Evolutionary conservation across 2,797 vertebrate genomes (phyloP), one percentile per base, ranked within the genome.

Genomic region (Rhinichthys osculus): DNA sequence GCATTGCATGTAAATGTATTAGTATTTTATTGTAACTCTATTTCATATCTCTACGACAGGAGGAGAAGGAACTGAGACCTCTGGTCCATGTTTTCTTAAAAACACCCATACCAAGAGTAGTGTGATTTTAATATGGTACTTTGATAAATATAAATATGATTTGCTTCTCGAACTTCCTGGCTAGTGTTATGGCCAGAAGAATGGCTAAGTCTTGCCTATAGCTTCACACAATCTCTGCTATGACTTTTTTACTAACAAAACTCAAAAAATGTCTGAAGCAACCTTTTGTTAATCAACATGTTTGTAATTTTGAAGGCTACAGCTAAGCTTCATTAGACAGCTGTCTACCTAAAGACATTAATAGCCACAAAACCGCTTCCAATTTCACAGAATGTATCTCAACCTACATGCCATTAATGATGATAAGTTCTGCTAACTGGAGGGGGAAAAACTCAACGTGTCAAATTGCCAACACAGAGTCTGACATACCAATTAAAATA

Each of bases 311-410:
- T 50, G 17, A 44, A 80, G 17, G 62, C 27, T 50, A 50, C 27
- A 33, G 33, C 19, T 81, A 54, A 54, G 33, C 30, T 70, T 14
- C 33, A 13, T 81, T 81, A 81, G 27, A 38, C 44, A 54, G 7
- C 33, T 70, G 64, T 81, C 47, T 52, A 81, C 7, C 42, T 23
- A 33, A 66, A 47, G 38, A 64, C 77, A 79, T 30, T 64, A 21
- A 64, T 44, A 79, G 77, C n/a, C 27, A 64, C 77, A 64, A 10
- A 79, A 64, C 17, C 3, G 8, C 23, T 27, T 62, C 7, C 7
- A 38, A 7, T 23, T 79, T 67, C 27, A 62, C 54, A 78, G 33
- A 16, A 42, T 42, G 21, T 14, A 47, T 47, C 35, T 67, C 27
- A 23, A 10, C 17, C 10, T 9, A 23, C 11, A 33, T 35, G 78